These are phyloP conservation scores for Epinotia demarniana DNA, from an alignment of 2,888 invertebrate species.

Conservation along the genomic window DNA sequence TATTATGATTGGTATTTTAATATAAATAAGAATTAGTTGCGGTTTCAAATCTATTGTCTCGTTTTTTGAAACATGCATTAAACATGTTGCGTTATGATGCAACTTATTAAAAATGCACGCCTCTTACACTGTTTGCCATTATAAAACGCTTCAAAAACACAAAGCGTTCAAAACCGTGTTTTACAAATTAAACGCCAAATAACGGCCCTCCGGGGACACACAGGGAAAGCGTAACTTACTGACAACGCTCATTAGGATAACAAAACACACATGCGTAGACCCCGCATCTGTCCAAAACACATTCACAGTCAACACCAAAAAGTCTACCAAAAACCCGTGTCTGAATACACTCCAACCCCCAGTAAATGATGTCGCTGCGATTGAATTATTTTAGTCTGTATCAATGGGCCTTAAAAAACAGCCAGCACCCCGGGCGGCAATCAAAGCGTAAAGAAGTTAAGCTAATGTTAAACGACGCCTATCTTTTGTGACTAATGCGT, in stretches of 20 bases:
- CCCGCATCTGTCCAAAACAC: conserved; percentile 72
- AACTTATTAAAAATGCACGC: not conserved
- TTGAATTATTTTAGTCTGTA: conserved; percentile 66
- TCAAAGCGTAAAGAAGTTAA: conserved; percentile 84
- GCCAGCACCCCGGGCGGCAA: conserved; percentile 68
- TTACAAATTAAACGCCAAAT: conserved; percentile 64
- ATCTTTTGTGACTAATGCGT: conserved; percentile 81
- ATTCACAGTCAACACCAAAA: conserved; percentile 65
- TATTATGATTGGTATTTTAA: no score
- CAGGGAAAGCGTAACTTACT: conserved; percentile 75
- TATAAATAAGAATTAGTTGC: not conserved
- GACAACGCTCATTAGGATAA: conserved; percentile 80
- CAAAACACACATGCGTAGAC: conserved; percentile 79
- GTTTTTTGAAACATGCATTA: not conserved
- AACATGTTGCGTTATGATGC: not conserved
- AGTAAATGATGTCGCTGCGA: conserved; percentile 59
- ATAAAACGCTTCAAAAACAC: conserved; percentile 47
- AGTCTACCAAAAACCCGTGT: conserved; percentile 63
- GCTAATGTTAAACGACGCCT: conserved; percentile 82
- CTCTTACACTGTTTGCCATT: conserved; percentile 45
- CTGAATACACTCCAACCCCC: conserved; percentile 61
- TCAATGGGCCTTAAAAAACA: conserved; percentile 52
- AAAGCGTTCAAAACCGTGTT: conserved; percentile 60
- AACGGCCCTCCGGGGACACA: conserved; percentile 68
- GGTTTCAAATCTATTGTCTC: not conserved